Evolutionary conservation across 2,888 invertebrate genomes (phyloP).

Genomic region (Anarsia innoxiella): DNA sequence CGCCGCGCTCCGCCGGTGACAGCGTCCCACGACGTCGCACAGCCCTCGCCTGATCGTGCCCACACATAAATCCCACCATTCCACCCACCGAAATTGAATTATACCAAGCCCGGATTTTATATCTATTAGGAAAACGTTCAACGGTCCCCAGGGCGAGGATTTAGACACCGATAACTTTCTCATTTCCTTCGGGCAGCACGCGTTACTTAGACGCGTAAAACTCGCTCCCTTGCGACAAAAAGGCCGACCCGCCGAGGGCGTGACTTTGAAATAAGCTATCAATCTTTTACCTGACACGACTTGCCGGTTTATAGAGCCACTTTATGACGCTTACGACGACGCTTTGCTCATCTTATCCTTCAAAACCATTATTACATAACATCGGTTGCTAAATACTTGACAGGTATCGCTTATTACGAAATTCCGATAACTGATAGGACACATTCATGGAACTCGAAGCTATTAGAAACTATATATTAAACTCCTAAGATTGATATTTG

Average conservation of each 20-base stretch:
- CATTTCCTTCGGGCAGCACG: conserved; percentile 56
- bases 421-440: conserved; percentile 1
- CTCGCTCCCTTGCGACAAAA: conserved; percentile 37
- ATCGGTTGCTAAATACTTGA: conserved; percentile 4
- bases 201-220: conserved; percentile 48
- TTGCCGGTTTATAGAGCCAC: conserved; percentile 37
- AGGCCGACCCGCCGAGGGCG: conserved; percentile 29
- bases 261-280: conserved; percentile 47
- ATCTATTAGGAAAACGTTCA: conserved; percentile 65
- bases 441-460: background rate
- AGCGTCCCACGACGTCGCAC: too few species aligned
- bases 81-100: conserved; percentile 54
- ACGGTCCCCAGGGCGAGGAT: conserved; percentile 59
- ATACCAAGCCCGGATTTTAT: conserved; percentile 61
- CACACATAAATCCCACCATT: conserved; percentile 44
- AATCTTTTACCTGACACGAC: conserved; percentile 50
- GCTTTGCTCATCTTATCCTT: conserved; percentile 4
- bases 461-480: too few species aligned
- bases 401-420: background rate
- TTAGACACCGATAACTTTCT: conserved; percentile 70
- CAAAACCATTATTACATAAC: conserved; percentile 3
- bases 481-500: too few species aligned
- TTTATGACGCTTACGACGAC: conserved; percentile 32
- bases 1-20: conserved; percentile 17
- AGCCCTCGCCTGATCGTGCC: too few species aligned